Evolutionary conservation across 1,140 invertebrate species (phyloP).

Genomic region (Conus ventricosus): DNA sequence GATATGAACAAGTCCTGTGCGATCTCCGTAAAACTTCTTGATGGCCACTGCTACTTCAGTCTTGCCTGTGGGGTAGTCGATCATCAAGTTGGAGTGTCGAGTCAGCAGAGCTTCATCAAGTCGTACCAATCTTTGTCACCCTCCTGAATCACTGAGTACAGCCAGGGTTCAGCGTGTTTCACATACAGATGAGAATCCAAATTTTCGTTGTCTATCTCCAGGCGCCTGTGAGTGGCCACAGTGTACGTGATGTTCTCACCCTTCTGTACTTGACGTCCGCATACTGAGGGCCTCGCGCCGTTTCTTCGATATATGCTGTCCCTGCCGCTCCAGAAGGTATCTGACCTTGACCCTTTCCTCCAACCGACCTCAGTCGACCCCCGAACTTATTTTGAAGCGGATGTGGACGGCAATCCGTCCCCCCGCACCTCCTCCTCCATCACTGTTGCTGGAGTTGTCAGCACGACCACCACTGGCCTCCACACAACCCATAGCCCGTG

Average conservation of each 20-base stretch:
- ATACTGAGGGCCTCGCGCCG: conserved; percentile 63
- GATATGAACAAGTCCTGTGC: conserved; percentile 61
- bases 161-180: conserved; percentile 59
- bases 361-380: conserved; percentile 56
- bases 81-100: conserved; percentile 60
- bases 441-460: conserved; percentile 33
- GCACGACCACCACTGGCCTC: conserved; percentile 57
- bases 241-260: conserved; percentile 39
- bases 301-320: conserved; percentile 64
- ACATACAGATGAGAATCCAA: conserved; percentile 57
- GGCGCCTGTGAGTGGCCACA: conserved; percentile 50
- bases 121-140: conserved; percentile 53
- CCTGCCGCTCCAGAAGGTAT: conserved; percentile 61
- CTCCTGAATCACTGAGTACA: conserved; percentile 60
- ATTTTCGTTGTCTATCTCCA: conserved; percentile 61
- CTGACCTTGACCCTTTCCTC: conserved; percentile 52
- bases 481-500: conserved; percentile 63
- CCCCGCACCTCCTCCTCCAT: conserved; percentile 65
- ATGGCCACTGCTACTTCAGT: conserved; percentile 50
- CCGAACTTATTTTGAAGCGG: conserved; percentile 59
- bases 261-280: conserved; percentile 63
- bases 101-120: conserved; percentile 60
- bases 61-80: conserved; percentile 57
- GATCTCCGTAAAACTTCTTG: conserved; percentile 60
- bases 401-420: conserved; percentile 61